Evolutionary conservation across 2,113 vertebrate species (phyloP).

Genomic region (Oncorhynchus nerka): DNA sequence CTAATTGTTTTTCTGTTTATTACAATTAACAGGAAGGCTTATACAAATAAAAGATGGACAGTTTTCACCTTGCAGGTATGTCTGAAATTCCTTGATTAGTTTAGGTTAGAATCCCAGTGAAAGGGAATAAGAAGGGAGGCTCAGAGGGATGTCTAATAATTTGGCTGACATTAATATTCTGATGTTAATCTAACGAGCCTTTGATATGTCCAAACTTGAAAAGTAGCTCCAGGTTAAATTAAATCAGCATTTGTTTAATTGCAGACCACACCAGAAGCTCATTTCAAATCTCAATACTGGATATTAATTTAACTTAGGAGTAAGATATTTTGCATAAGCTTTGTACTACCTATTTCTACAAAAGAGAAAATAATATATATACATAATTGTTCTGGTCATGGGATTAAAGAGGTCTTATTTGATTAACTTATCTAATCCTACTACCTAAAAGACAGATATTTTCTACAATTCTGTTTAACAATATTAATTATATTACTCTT

Average conservation of each 20-base stretch:
- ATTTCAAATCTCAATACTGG: constrained; percentile 7
- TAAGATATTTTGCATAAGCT: constrained; percentile 27
- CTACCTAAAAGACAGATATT: constrained; percentile 40
- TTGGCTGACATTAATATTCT: constrained; percentile 34
- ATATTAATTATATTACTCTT: constrained; percentile 49
- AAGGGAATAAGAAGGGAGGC: neutral
- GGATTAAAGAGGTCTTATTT: constrained; percentile 41
- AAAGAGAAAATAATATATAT: neutral
- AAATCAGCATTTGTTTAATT: constrained; percentile 19
- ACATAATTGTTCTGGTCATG: constrained; percentile 7
- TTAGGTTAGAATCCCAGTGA: constrained; percentile 11
- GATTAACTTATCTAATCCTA: constrained; percentile 41
- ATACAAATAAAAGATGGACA: neutral
- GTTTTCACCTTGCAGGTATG: neutral
- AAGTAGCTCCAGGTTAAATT: constrained; percentile 25
- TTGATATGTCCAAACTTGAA: constrained; percentile 28
- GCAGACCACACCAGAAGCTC: neutral
- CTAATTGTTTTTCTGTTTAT: neutral
- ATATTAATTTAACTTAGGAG: constrained; percentile 30
- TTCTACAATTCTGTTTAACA: constrained; percentile 31
- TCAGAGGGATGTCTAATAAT: constrained; percentile 22
- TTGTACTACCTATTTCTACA: neutral
- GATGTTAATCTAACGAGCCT: constrained; percentile 25
- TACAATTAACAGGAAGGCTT: no score
- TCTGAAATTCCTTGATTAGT: neutral